Percentiles rank a stretch among this genome's conserved stretches.
Conservation (phyloP, 2,113 vertebrate species). For the Nestor notabilis region DNA sequence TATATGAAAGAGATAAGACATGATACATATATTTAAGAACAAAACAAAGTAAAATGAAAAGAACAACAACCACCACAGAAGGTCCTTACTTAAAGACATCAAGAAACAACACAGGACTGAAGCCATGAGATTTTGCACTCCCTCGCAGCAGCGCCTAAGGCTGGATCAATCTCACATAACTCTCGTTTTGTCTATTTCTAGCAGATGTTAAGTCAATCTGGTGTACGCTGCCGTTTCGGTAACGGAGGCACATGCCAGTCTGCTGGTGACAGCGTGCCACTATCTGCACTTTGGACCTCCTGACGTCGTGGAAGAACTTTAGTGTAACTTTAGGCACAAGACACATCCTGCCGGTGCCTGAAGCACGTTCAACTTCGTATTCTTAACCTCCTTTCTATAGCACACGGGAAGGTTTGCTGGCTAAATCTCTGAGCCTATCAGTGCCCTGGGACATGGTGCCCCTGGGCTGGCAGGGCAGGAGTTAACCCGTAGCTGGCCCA, state of each 20-base stretch:
- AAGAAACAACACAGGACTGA: background rate
- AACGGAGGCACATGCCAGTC: rapidly evolving
- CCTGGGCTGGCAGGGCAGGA: background rate
- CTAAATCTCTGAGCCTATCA: background rate
- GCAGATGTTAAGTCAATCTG: too few relatives aligned
- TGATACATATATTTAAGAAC: too few relatives aligned
- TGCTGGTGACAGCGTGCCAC: background rate
- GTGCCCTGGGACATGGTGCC: background rate
- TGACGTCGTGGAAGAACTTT: background rate
- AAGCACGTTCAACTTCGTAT: background rate
- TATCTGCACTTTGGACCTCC: background rate
- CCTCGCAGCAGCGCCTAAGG: background rate
- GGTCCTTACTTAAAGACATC: background rate
- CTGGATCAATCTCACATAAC: rapidly evolving
- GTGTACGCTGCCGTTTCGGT: rapidly evolving
- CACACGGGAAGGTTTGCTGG: background rate
- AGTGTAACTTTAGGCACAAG: background rate
- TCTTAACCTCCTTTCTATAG: background rate
- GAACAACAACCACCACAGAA: background rate
- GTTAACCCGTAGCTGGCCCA: background rate
- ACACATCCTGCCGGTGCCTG: background rate
- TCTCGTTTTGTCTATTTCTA: background rate
- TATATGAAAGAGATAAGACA: background rate
- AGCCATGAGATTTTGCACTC: background rate
- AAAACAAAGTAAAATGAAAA: background rate